A percentile compares a stretch with the other conserved stretches of the same genome.
phyloP scores from a whole-genome alignment of 2,113 vertebrate species.

The Anseranas semipalmata region DNA sequence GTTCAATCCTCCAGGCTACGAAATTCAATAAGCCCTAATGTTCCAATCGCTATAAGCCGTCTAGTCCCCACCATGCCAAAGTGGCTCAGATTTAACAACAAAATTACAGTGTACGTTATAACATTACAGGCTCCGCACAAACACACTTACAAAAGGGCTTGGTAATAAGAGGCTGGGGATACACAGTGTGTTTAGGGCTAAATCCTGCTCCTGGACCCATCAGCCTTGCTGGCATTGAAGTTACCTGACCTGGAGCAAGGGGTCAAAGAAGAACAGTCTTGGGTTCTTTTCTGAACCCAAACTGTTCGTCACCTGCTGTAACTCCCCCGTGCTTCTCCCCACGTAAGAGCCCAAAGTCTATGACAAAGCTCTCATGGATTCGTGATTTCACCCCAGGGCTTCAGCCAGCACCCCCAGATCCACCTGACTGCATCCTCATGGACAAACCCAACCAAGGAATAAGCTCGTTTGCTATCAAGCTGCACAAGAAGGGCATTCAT shows the following conservation, averaged over 20 bases:
- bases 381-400: not conserved
- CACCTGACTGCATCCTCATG: not conserved
- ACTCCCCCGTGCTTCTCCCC: not conserved
- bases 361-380: rapidly evolving
- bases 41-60: not conserved
- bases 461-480: not conserved
- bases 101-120: not conserved
- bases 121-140: not conserved
- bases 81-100: not conserved
- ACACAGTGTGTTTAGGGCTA: not conserved
- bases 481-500: not conserved
- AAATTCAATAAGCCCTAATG: constrained; percentile 14
- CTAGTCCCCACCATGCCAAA: not conserved
- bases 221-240: not conserved
- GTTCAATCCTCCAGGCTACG: not conserved
- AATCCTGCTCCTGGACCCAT: not conserved
- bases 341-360: not conserved
- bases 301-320: not conserved
- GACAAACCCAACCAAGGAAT: not conserved
- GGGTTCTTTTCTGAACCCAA: not conserved
- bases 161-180: not conserved
- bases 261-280: not conserved
- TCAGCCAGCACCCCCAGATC: not conserved
- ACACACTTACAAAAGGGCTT: not conserved
- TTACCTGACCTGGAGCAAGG: not conserved